Base-by-base conservation (phyloP, 2,113 vertebrate species). In the Oreochromis aureus region DNA sequence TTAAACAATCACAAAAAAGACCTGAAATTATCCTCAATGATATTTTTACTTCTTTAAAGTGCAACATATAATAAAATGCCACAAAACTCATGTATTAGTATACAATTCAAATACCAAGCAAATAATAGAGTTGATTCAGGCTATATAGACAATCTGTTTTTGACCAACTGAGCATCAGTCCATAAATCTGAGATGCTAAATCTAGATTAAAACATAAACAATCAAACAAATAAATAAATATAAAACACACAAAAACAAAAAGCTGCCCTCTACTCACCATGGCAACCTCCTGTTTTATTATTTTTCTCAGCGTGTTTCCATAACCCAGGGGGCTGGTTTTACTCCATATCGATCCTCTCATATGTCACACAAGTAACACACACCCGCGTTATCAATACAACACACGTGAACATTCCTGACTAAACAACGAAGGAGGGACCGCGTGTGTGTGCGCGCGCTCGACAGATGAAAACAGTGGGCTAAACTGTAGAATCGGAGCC, bases 321-420 rank as follows among this genome's bases (percentile, higher is more conserved):
- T 95, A 27, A 86, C 89, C 58, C 61, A 3, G 34, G 71, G 59
- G 6, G 87, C 69, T 83, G 55, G 6, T 89, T 90, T 78, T 78
- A 89, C 88, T 91, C 89, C 88, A 79, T 94, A 94, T 95, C 93
- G 66, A 73, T 79, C 12, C 66, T 59, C 78, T 93, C 84, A 86
- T 92, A 92, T 83, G 90, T 90, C 88, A 86, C 85, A 84, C 61
- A 80, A 53, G 10, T 10, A 56, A 86, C 84, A 58, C 86, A 93
- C 90, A 86, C 94, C 94, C 93, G 56, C 34, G 85, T 94, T 95
- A 95, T 95, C 95, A 93, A 88, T 83, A 63, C 89, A 90, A 87
- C 84, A 90, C 85, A 88, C 92, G 95, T 94, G 95, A 96, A 96
- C 93, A 87, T 95, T 95, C 94, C 90, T 95, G 93, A 94, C 94